A percentile compares a stretch with the other conserved stretches of the same genome.
Evolutionary conservation across 2,113 vertebrate species (phyloP).

Genomic region (Scolopax mira): DNA sequence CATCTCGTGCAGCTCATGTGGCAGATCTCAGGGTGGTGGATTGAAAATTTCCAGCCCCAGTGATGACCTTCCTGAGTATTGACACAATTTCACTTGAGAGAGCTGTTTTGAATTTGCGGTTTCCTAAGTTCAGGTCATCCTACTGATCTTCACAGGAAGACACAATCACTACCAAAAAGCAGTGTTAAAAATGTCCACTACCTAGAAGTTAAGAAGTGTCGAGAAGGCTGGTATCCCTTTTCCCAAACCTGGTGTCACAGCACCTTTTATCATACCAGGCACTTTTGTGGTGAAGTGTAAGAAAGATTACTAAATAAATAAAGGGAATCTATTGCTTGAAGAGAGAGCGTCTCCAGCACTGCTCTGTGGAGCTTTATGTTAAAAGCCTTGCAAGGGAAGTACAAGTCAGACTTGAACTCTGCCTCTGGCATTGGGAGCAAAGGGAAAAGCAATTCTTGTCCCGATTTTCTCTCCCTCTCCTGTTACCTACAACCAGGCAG

Average conservation of each 20-base stretch:
- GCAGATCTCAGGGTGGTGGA: background rate
- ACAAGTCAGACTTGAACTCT: background rate
- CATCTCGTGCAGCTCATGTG: background rate
- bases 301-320: background rate
- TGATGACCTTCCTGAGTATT: background rate
- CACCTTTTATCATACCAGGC: background rate
- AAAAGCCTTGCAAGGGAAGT: background rate
- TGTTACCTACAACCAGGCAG: background rate
- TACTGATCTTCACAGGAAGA: background rate
- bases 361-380: background rate
- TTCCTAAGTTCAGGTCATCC: background rate
- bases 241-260: background rate
- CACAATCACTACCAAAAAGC: background rate
- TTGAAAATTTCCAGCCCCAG: background rate
- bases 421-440: slow-evolving; percentile 8
- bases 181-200: background rate
- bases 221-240: background rate
- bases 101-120: background rate
- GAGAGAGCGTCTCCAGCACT: background rate
- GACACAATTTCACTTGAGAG: background rate
- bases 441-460: slow-evolving; percentile 41
- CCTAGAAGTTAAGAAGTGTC: background rate
- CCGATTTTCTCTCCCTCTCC: slow-evolving; percentile 38
- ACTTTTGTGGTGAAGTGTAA: background rate
- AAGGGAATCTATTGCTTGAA: background rate